Evolutionary conservation across 2,113 vertebrate genomes (phyloP).

Genomic region (Pangasianodon gigas): DNA sequence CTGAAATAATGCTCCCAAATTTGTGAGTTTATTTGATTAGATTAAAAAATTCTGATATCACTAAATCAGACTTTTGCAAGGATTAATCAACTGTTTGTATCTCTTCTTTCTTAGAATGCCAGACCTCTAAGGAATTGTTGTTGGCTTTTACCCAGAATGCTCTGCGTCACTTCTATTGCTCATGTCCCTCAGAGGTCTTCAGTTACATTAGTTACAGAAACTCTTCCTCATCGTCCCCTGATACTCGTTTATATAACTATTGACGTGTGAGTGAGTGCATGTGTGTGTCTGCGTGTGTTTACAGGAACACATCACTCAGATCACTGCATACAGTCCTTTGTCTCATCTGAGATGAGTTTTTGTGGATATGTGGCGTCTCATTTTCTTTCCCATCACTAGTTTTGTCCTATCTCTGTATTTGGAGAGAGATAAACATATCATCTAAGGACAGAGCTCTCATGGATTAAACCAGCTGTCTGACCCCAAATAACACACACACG

Average conservation of each 20-base stretch:
- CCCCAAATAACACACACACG: background rate
- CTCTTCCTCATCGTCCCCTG: conserved; percentile 31
- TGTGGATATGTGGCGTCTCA: background rate
- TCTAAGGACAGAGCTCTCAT: background rate
- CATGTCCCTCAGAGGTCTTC: conserved; percentile 21
- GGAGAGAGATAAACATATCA: conserved; percentile 19
- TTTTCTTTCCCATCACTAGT: too few relatives aligned
- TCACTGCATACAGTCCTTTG: background rate
- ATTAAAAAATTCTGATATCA: background rate
- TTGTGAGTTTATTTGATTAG: background rate
- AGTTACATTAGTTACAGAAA: conserved; percentile 2
- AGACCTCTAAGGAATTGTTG: background rate
- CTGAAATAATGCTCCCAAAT: background rate
- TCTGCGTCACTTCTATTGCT: conserved; percentile 43
- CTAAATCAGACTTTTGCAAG: background rate
- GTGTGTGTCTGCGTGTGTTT: conserved; percentile 3
- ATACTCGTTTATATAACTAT: conserved; percentile 20
- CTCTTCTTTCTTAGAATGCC: conserved; percentile 2
- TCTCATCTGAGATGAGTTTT: too few relatives aligned
- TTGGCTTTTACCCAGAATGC: conserved; percentile 47
- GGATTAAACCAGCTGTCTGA: conserved; percentile 29
- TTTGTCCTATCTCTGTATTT: background rate
- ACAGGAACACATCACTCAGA: background rate
- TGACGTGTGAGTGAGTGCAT: background rate
- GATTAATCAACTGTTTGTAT: background rate